Base-by-base conservation (phyloP, 2,888 invertebrate species). In the Mythimna lalbum region DNA sequence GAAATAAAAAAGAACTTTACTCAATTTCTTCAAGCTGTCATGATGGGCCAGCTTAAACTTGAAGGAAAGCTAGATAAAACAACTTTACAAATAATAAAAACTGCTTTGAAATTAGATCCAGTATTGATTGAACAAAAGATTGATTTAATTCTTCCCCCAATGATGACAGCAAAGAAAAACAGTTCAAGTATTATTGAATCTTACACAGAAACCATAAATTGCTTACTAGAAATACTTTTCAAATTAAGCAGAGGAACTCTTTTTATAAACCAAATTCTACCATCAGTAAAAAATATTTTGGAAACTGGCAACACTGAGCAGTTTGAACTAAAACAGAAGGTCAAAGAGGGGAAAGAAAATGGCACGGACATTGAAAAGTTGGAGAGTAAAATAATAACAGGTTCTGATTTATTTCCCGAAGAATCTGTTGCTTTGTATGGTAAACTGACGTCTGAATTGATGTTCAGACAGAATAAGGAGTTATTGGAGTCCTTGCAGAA, bases 381-480 rank as follows among this genome's bases (percentile, higher is more conserved):
- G 0, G 87, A 81, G 66, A 89, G 72, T 67, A 95, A 94, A 88
- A 86, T 94, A 36, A 88, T 95, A n/a, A 89, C 84, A 1, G 92
- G 91, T 2, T 77, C 79, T 69, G 95, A 96, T 82, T 70, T 96
- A 17, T 91, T 96, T 71, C 95, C 96, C 2, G 52, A 85, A 53
- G 89, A 92, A 70, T 93, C 94, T 89, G 84, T 94, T 0, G 88
- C 92, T 63, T 79, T 87, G 21, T 96, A 93, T 88, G 96, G 96
- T 3, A 94, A 90, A 72, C 82, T 94, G 66, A 94, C 94, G 6
- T 93, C 93, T 0, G 95, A 96, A 71, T 81, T 96, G 39, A 93
- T 96, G 94, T 96, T 95, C 50, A 91, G 96, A 68, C 96, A 96
- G 74, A 95, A 93, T 82, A 93, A 92, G 52, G 95, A 95, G 31